Evolutionary conservation across 2,113 vertebrate species (phyloP).

Genomic region (Dasypus novemcinctus): DNA sequence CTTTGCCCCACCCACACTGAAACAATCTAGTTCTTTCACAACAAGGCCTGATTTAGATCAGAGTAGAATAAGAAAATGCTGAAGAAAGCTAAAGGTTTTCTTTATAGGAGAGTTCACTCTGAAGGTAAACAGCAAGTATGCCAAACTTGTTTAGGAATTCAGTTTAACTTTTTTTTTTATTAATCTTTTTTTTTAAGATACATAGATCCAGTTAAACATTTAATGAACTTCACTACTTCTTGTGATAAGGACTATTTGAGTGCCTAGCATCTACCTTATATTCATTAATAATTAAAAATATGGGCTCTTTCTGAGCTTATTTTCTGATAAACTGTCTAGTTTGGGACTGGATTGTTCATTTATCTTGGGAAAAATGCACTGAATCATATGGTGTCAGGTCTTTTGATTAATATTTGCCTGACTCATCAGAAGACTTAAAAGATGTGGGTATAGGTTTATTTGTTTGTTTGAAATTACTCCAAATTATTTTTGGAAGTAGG

Average conservation of each 20-base stretch:
- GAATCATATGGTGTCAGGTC: not conserved
- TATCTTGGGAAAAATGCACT: not conserved
- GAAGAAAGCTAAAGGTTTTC: not conserved
- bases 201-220: not conserved
- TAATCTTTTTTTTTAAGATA: too few species aligned
- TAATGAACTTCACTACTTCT: not conserved
- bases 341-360: not conserved
- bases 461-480: slow-evolving; percentile 1
- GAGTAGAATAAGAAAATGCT: not conserved
- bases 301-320: not conserved
- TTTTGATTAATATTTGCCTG: not conserved
- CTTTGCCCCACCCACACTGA: not conserved
- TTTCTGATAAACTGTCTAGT: not conserved
- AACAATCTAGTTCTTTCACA: not conserved
- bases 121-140: not conserved
- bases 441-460: not conserved
- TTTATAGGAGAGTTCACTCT: not conserved
- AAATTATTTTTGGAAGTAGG: slow-evolving; percentile 5
- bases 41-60: not conserved
- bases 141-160: not conserved
- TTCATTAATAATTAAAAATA: not conserved
- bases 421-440: not conserved
- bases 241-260: not conserved
- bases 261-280: not conserved
- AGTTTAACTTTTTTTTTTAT: not conserved